Evolutionary conservation across 2,113 vertebrate species (phyloP).

Genomic region (Suncus etruscus): DNA sequence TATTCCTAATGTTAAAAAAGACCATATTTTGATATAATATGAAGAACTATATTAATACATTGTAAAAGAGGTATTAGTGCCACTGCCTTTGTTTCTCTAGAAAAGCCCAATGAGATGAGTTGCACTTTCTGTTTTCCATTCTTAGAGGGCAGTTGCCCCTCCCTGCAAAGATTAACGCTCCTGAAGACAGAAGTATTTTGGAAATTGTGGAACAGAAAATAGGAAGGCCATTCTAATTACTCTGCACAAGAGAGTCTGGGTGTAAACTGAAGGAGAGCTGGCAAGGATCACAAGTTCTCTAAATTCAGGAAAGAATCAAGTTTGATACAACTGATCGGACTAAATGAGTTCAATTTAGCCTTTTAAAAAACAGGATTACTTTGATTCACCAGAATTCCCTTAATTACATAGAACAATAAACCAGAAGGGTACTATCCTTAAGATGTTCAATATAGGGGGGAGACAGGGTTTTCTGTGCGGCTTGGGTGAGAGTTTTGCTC

Average conservation of each 20-base stretch:
- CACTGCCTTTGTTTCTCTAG: neutral
- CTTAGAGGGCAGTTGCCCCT: neutral
- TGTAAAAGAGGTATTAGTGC: neutral
- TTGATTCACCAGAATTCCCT: neutral
- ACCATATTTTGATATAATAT: conserved; percentile 7
- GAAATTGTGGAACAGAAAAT: neutral
- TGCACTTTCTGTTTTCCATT: neutral
- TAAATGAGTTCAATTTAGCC: neutral
- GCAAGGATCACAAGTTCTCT: neutral
- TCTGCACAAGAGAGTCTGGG: neutral
- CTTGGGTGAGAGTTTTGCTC: too few species aligned
- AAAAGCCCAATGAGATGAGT: neutral
- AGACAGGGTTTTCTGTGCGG: too few species aligned
- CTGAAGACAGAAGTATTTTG: neutral
- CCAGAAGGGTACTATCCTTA: neutral
- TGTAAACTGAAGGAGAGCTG: neutral
- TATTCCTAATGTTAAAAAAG: neutral
- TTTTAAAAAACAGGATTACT: neutral
- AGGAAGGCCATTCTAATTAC: neutral
- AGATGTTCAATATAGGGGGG: too few species aligned
- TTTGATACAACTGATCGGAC: neutral
- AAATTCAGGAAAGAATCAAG: neutral
- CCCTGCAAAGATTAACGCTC: neutral
- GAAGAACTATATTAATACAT: conserved; percentile 12
- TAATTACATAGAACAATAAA: neutral